These are phyloP conservation scores for Gymnothorax javanicus DNA, from an alignment of 2,797 vertebrate species.

Conservation along the genomic window DNA sequence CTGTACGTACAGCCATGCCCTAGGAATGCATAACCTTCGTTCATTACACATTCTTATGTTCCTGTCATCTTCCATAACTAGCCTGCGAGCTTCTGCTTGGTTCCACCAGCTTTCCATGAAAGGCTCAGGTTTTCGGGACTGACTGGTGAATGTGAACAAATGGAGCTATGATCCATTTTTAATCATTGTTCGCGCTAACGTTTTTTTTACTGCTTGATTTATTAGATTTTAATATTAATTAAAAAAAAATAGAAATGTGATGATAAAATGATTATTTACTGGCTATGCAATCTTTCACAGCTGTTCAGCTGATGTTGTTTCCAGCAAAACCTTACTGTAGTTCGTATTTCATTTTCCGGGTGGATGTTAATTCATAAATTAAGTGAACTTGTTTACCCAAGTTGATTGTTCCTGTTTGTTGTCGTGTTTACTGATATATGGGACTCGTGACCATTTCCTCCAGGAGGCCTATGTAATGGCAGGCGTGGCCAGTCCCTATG, in stretches of 20 bases:
- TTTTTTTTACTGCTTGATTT: background rate
- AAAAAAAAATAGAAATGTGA: too few species aligned
- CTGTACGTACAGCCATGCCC: background rate
- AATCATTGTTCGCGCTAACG: background rate
- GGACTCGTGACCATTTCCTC: background rate
- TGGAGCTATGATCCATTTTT: background rate
- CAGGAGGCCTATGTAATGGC: slow-evolving; percentile 99
- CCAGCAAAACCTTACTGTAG: background rate
- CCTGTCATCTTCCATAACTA: background rate
- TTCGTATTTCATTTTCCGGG: background rate
- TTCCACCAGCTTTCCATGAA: background rate
- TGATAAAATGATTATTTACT: background rate
- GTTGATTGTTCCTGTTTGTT: background rate
- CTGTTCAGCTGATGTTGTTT: background rate
- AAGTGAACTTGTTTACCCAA: background rate
- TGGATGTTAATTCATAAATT: background rate
- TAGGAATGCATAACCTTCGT: too few species aligned
- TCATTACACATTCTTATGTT: too few species aligned
- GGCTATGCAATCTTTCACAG: background rate
- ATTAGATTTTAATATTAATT: too few species aligned
- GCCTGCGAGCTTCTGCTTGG: background rate
- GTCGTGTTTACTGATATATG: background rate
- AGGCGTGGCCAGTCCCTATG: slow-evolving; percentile 88
- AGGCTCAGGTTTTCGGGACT: background rate
- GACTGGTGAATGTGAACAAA: background rate